Base-by-base conservation (phyloP, 2,888 invertebrate genomes). In the Poecilus cupreus region DNA sequence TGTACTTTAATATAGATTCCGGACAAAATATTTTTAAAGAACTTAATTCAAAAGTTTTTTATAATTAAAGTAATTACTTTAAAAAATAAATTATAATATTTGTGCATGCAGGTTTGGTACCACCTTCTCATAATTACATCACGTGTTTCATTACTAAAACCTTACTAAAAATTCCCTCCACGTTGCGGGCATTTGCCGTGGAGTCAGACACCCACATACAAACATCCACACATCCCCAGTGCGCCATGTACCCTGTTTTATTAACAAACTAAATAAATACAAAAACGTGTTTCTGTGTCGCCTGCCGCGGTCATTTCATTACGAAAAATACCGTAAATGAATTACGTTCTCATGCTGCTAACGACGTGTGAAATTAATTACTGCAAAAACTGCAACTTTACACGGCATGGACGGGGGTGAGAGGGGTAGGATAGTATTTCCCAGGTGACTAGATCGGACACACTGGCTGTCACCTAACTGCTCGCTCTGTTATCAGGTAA, bases 341-440 rank as follows among this genome's bases (percentile, higher is more conserved):
- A 80, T 80, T 80, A 80, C 72, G 46, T 43, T 57, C 46, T 60
- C 46, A 57, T 37, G 43, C 37, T 13, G 43, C 39, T 80, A 80
- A 80, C 80, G 80, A 80, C 72, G 72, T 32, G 80, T 80, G 51
- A 80, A 80, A 80, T 80, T 80, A 72, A 80, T 80, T 80, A 72
- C 80, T 20, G 51, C 57, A 80, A 80, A 80, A 80, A 80, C 49
- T 51, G 32, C 26, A 3, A 26, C 26, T 26, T 26, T 26, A 26
- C 5, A 26, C 1, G 8, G 32, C 32, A 32, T 5, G 32, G 32
- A 32, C 2, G 32, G 8, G 32, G 8, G 16, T 20, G 18, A 24
- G 57, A 22, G 57, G 57, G 4, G n/a, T 20, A 5, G 26, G 22
- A 57, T 26, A n/a, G 22, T 26, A 26, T 18, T 26, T 57, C 57